Evolutionary conservation across 1,140 invertebrate genomes (phyloP), one percentile per base, ranked within the genome.

Genomic region (Plodia interpunctella): DNA sequence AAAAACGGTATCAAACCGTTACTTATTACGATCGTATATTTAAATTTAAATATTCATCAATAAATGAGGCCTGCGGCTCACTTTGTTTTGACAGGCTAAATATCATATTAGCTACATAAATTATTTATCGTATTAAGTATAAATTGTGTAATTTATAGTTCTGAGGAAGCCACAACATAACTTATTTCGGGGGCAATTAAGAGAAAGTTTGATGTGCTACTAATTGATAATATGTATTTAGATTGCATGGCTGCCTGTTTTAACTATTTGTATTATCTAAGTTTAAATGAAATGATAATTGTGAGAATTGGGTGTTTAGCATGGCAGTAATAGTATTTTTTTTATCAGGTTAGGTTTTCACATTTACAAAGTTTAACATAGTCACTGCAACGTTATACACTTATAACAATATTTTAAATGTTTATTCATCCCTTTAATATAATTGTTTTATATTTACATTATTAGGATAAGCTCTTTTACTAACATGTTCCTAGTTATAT

Each of bases 101-200:
- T 32, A 32, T 32, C 30, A 6, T 32, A 17, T 15, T 44, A 44
- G 15, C 6, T 44, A 44, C 38, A 44, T 44, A 44, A 44, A 44
- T 44, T 44, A 44, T 44, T 3, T 44, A 15, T 15, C 13, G 5
- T 44, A 44, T 38, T 8, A 44, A 44, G n/a, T 44, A 15, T 44
- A 44, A 44, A 44, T 44, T 44, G n/a, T 44, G 15, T 44, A 15
- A 44, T 44, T 44, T 44, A 44, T 44, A 44, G 38, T 44, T 44
- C 38, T 44, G 0, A 44, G 13, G 38, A 44, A 44, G 38, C 38
- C 8, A 15, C 38, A 13, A 5, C 38, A 17, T 44, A 15, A 44
- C 38, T 44, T n/a, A 44, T 44, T 15, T 44, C 8, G 38, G 15
- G 38, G 15, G n/a, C n/a, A 15, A 44, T 44, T 44, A 15, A 44